These are phyloP conservation scores for Pasiphila rectangulata DNA, from an alignment of 2,888 invertebrate species.

Conservation along the genomic window DNA sequence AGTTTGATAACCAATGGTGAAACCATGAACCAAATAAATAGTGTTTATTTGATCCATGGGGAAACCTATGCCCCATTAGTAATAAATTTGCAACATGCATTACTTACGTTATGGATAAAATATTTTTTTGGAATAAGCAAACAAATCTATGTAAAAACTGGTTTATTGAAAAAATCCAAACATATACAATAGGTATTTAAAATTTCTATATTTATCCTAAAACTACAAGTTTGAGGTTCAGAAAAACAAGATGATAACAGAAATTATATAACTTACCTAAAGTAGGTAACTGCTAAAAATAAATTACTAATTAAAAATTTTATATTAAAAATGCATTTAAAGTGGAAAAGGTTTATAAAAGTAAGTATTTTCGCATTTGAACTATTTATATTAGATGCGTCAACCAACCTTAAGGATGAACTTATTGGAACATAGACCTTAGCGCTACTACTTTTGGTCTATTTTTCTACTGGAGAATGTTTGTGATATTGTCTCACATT, in stretches of 20 bases:
- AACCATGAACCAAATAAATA: too few relatives aligned
- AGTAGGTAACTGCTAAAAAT: slow-evolving; percentile 1
- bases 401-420: neutral
- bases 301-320: slow-evolving; percentile 1
- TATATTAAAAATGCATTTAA: slow-evolving; percentile 3
- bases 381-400: neutral
- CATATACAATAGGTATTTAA: slow-evolving; percentile 30
- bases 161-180: slow-evolving; percentile 32
- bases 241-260: neutral
- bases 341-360: neutral
- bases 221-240: neutral
- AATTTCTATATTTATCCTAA: neutral
- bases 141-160: slow-evolving; percentile 1
- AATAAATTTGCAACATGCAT: too few relatives aligned
- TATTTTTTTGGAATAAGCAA: neutral
- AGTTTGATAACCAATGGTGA: too few relatives aligned
- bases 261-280: neutral
- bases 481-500: too few relatives aligned
- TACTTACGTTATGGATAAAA: too few relatives aligned
- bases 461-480: too few relatives aligned
- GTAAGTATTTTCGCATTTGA: neutral
- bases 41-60: too few relatives aligned
- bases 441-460: too few relatives aligned
- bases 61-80: too few relatives aligned
- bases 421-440: too few relatives aligned